Evolutionary conservation across 2,888 invertebrate genomes (phyloP).

Genomic region (Brachyopa scutellaris): DNA sequence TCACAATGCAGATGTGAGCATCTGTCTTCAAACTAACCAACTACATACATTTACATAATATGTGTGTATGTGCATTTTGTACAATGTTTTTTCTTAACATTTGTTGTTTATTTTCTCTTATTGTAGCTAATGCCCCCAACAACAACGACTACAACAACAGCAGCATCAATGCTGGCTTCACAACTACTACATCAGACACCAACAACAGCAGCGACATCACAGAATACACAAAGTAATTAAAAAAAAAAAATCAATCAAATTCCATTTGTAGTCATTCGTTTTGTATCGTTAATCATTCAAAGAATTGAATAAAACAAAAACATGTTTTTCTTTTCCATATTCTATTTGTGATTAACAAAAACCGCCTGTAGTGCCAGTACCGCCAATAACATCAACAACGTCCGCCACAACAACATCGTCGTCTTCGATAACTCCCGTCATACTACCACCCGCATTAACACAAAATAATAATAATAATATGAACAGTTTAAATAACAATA

Average conservation of each 20-base stretch:
- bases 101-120: constrained; percentile 22
- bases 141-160: constrained; percentile 74
- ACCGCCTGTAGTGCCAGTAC: constrained; percentile 64
- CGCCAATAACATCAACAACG: constrained; percentile 78
- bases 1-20: neutral
- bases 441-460: constrained; percentile 76
- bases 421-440: constrained; percentile 73
- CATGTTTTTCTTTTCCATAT: constrained; percentile 31
- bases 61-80: constrained; percentile 41
- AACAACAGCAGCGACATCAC: constrained; percentile 70
- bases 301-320: constrained; percentile 5
- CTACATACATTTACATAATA: constrained; percentile 4
- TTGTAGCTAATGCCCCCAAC: constrained; percentile 71
- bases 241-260: constrained; percentile 29
- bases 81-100: constrained; percentile 41
- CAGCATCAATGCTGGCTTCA: constrained; percentile 79
- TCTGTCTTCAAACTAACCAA: neutral
- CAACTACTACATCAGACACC: constrained; percentile 72
- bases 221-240: constrained; percentile 70
- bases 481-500: constrained; percentile 67
- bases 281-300: constrained; percentile 18
- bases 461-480: constrained; percentile 77
- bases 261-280: constrained; percentile 50
- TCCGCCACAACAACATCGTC: constrained; percentile 75
- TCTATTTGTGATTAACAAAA: constrained; percentile 46